phyloP scores from a whole-genome alignment of 2,113 vertebrate species.

The Piaya cayana region DNA sequence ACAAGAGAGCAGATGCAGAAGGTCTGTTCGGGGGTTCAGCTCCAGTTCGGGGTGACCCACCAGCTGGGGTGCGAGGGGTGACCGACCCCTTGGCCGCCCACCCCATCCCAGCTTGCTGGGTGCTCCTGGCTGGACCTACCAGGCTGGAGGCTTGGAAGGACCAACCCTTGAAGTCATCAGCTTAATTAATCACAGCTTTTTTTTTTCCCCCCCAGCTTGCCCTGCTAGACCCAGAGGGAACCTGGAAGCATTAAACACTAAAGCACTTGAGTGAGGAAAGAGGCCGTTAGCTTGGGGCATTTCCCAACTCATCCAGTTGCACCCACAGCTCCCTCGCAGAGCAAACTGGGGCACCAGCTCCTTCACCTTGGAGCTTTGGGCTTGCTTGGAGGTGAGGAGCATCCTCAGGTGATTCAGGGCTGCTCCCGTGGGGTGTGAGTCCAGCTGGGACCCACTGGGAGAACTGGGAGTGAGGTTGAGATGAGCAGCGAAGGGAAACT shows the following conservation, averaged over 20 bases:
- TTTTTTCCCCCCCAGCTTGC: not conserved
- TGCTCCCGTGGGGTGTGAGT: rapidly evolving
- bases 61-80: rapidly evolving
- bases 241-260: not conserved
- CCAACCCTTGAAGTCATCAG: not conserved
- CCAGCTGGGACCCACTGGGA: not conserved
- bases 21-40: not conserved
- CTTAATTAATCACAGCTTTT: not conserved
- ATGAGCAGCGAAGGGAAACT: not conserved
- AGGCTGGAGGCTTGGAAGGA: not conserved
- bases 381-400: not conserved
- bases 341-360: not conserved
- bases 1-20: rapidly evolving
- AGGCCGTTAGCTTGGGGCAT: not conserved
- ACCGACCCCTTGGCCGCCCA: not conserved
- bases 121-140: not conserved
- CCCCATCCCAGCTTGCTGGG: not conserved
- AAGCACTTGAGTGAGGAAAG: not conserved
- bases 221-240: not conserved
- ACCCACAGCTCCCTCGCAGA: not conserved
- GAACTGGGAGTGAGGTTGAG: not conserved
- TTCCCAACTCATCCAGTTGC: not conserved
- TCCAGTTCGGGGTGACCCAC: not conserved
- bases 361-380: rapidly evolving
- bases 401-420: too few species aligned